These are phyloP conservation scores for Chrosomus eos DNA, from an alignment of 2,797 vertebrate species.

Conservation along the genomic window DNA sequence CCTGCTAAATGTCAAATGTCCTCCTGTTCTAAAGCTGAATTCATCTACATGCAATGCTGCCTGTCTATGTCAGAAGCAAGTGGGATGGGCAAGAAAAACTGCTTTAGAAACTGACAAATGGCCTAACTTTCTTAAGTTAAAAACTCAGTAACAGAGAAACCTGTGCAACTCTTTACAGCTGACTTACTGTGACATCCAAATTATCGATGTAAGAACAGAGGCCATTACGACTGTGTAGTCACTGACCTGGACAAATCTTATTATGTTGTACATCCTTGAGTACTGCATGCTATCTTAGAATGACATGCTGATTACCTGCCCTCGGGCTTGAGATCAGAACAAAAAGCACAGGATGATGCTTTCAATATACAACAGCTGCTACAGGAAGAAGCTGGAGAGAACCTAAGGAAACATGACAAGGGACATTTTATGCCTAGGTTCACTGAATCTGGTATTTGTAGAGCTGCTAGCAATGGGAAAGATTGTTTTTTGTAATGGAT, in stretches of 20 bases:
- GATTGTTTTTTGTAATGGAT: neutral
- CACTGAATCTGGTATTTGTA: constrained; percentile 22
- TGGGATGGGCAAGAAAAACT: constrained; percentile 7
- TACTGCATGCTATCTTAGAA: constrained; percentile 22
- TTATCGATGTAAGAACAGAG: neutral
- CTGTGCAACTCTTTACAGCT: neutral
- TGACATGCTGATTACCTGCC: constrained; percentile 34
- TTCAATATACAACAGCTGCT: constrained; percentile 23
- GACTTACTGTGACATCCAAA: constrained; percentile 11
- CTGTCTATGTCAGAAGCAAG: constrained; percentile 28
- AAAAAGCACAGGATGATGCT: constrained; percentile 24
- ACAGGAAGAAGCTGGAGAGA: constrained; percentile 3
- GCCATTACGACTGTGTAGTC: constrained; percentile 6
- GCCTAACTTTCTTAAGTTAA: neutral
- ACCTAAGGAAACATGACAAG: constrained; percentile 27
- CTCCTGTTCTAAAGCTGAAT: constrained; percentile 78
- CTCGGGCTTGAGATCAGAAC: neutral
- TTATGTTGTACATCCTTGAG: constrained; percentile 31
- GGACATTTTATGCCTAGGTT: constrained; percentile 28
- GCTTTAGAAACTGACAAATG: constrained; percentile 32
- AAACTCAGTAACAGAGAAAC: neutral
- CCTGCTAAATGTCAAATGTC: constrained; percentile 82
- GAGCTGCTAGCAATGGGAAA: constrained; percentile 4
- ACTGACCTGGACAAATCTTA: constrained; percentile 29
- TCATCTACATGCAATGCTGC: constrained; percentile 38